Evolutionary conservation across 2,113 vertebrate species (phyloP).

Genomic region (Datnioides undecimradiatus): DNA sequence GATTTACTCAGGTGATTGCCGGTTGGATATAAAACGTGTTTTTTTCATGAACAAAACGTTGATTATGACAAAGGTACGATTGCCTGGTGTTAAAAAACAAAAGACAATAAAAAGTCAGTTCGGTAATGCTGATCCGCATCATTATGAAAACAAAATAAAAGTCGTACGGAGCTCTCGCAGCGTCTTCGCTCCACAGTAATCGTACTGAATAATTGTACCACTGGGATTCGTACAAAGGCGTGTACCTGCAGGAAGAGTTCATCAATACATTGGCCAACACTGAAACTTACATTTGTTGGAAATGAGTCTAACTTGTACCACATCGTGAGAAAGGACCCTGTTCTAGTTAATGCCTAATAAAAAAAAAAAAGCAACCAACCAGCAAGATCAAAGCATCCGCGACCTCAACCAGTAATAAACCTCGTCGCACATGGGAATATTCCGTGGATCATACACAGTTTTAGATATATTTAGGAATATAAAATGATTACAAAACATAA

Average conservation of each 20-base stretch:
- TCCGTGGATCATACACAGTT: conserved; percentile 1
- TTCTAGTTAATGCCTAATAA: conserved; percentile 19
- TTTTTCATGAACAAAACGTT: background rate
- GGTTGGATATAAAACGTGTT: background rate
- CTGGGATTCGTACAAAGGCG: background rate
- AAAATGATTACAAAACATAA: conserved; percentile 41
- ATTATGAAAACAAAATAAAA: background rate
- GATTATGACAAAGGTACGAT: background rate
- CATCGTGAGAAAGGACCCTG: background rate
- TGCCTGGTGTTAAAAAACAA: background rate
- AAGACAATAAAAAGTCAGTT: background rate
- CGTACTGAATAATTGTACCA: background rate
- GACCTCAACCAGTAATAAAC: background rate
- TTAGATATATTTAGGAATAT: conserved; percentile 37
- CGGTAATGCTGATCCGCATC: conserved; percentile 11
- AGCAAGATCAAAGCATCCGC: background rate
- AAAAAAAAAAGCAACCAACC: background rate
- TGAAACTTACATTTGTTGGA: background rate
- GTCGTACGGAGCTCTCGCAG: background rate
- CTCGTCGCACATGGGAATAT: background rate
- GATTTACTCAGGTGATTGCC: conserved; percentile 1
- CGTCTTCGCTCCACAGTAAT: background rate
- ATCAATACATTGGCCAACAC: background rate
- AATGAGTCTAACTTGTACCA: conserved; percentile 6
- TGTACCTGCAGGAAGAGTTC: conserved; percentile 10